A percentile compares a stretch with the other conserved stretches of the same genome.
These are phyloP conservation scores for Connochaetes taurinus DNA, from an alignment of 2,113 vertebrate genomes.

Conservation along the genomic window DNA sequence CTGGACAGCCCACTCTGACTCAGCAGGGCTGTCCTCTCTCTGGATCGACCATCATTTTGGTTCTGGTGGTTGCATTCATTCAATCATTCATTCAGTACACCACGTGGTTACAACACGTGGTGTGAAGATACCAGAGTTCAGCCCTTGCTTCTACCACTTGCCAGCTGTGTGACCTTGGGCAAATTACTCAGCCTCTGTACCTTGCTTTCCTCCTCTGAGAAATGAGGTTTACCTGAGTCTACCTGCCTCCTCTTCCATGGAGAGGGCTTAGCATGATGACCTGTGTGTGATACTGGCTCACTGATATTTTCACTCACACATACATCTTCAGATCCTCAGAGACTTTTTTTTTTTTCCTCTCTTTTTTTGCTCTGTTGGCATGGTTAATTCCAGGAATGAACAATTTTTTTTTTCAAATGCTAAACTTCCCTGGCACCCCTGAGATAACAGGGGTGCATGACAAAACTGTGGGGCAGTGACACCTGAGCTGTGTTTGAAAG, in stretches of 20 bases:
- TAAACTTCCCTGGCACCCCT: neutral
- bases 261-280: neutral
- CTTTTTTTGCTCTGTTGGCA: neutral
- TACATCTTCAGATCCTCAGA: neutral
- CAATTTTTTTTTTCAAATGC: neutral
- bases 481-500: neutral
- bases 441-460: neutral
- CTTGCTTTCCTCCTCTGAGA: neutral
- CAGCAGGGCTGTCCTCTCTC: neutral
- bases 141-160: neutral
- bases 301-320: neutral
- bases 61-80: neutral
- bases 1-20: neutral
- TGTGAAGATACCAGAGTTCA: neutral
- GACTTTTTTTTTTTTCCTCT: neutral
- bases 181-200: neutral
- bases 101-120: rapidly evolving
- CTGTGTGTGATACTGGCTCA: rapidly evolving
- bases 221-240: neutral
- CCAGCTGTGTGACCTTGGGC: neutral
- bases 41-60: rapidly evolving
- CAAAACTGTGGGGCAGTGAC: neutral
- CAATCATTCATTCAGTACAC: neutral
- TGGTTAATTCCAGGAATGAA: neutral
- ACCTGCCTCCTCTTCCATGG: neutral